Evolutionary conservation across 2,888 invertebrate genomes (phyloP), one percentile per base, ranked within the genome.

Genomic region (Lithophane ornitopus): DNA sequence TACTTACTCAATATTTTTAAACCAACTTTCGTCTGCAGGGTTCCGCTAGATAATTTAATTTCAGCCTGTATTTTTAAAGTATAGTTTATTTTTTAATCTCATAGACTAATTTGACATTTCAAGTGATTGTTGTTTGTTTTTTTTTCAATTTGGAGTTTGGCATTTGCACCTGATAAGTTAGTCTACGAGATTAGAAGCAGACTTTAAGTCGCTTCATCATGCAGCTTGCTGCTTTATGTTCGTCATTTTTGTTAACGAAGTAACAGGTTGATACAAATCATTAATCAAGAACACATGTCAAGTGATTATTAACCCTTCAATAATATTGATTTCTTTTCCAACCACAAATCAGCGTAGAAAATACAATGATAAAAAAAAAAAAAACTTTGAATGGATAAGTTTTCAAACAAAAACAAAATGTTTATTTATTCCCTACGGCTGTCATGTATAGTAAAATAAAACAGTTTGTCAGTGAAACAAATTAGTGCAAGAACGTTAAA

Each of bases 381-480:
- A 59, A 72, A 68, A 46, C 34, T 52, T 26, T 34, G n/a, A 58
- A 62, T 69, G 11, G 71, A 80, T 26, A 68, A 34, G 46, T 26
- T 66, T 41, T 3, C 3, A 41, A 78, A 79, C 22, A 66, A 67
- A 75, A 81, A 62, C 58, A 69, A 62, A 85, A 81, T 59, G 54
- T 63, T n/a, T 34, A 34, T 6, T 59, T 71, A 66, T 71, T 72
- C 8, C 58, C 8, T 78, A 87, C 86, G 86, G 81, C 86, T 87
- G 87, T 86, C 87, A 82, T 76, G 85, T 78, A 65, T 69, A 61
- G 73, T 82, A 76, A 76, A 87, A 87, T 86, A 86, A 85, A 89
- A 90, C 85, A 80, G 87, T 82, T 85, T 88, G 87, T 85, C 85
- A 87, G 87, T 82, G 78, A 88, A 83, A 89, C 84, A 85, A 88